phyloP scores from a whole-genome alignment of 2,797 vertebrate species.

The Neosilurus mollespiculum region DNA sequence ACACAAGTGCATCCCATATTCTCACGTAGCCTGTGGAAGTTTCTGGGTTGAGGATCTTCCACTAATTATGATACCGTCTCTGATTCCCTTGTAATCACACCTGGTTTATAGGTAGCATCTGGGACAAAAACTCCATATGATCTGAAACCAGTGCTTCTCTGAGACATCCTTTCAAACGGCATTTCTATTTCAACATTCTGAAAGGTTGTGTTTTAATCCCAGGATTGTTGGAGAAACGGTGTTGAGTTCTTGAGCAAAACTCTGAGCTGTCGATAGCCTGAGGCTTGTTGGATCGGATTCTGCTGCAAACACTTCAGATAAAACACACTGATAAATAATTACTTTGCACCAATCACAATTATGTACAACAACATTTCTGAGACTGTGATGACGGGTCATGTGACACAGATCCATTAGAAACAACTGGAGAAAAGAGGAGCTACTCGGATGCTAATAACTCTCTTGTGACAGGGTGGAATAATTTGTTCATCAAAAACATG shows the following conservation, averaged over 20 bases:
- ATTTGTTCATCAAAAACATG: background rate
- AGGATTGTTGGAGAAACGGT: background rate
- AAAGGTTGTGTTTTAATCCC: background rate
- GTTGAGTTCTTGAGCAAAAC: background rate
- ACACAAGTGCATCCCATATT: background rate
- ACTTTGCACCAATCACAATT: background rate
- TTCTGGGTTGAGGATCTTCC: background rate
- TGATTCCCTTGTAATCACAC: background rate
- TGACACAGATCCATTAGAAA: background rate
- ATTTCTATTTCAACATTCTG: too few relatives aligned
- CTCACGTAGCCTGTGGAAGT: background rate
- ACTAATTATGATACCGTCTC: background rate
- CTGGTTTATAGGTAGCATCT: background rate
- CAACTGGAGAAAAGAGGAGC: background rate
- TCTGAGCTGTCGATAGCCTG: background rate
- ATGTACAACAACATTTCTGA: too few relatives aligned
- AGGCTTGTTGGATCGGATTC: slow-evolving; percentile 10
- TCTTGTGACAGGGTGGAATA: background rate
- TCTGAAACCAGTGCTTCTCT: background rate
- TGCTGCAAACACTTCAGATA: background rate
- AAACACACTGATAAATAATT: background rate
- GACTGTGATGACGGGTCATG: too few relatives aligned
- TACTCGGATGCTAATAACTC: background rate
- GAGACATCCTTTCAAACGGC: background rate
- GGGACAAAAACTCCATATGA: too few relatives aligned